Evolutionary conservation across 2,888 invertebrate species (phyloP).

Genomic region (Stenurella melanura): DNA sequence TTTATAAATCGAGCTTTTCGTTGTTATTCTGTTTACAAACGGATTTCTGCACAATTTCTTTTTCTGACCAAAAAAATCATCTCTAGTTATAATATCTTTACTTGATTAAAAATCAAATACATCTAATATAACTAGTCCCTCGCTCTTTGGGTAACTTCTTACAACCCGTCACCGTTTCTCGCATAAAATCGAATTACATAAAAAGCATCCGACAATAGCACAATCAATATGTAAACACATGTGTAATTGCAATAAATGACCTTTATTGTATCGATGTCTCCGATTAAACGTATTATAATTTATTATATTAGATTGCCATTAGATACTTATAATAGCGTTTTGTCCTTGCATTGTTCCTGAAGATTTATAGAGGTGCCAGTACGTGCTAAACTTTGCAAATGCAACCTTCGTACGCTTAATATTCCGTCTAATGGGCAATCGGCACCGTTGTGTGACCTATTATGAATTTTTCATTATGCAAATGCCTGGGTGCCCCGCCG

Average conservation of each 20-base stretch:
- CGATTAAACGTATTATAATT: conserved; percentile 51
- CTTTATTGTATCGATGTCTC: conserved; percentile 49
- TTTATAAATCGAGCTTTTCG: too few species aligned
- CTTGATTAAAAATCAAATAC: too few species aligned
- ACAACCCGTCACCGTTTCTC: not conserved
- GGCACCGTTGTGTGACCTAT: conserved; percentile 7
- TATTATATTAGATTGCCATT: conserved; percentile 49
- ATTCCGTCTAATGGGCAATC: not conserved
- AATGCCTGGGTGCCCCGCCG: not conserved
- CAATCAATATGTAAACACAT: not conserved
- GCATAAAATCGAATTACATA: not conserved
- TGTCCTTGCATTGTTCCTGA: conserved; percentile 60
- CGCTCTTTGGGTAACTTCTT: too few species aligned
- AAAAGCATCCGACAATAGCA: not conserved
- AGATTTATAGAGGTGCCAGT: conserved; percentile 53
- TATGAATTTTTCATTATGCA: conserved; percentile 1
- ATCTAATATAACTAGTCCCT: too few species aligned
- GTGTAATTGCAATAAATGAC: conserved; percentile 37
- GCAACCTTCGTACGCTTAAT: conserved; percentile 11
- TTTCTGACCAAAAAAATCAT: too few species aligned
- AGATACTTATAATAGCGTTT: conserved; percentile 48
- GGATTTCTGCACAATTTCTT: too few species aligned
- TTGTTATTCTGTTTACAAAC: too few species aligned
- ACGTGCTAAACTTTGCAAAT: conserved; percentile 29
- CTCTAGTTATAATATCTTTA: too few species aligned